phyloP scores from a whole-genome alignment of 2,888 invertebrate species.

The Oxyteleia sp. region DNA sequence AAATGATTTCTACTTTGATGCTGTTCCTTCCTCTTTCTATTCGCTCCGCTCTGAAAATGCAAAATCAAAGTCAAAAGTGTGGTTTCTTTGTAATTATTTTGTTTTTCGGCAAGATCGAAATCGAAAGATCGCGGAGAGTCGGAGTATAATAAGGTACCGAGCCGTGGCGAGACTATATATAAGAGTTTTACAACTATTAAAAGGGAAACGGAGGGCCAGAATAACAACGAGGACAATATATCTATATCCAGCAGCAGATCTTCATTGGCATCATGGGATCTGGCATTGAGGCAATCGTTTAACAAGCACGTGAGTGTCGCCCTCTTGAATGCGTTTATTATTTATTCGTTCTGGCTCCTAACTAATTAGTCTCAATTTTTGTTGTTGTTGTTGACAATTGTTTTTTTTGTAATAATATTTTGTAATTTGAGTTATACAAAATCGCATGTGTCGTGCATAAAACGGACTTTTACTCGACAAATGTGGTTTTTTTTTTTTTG shows the following conservation, averaged over 20 bases:
- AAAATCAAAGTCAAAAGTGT: too few species aligned
- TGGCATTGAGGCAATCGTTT: slow-evolving; percentile 88
- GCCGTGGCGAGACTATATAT: slow-evolving; percentile 86
- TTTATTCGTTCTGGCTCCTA: neutral
- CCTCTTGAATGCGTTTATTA: slow-evolving; percentile 2
- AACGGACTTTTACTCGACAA: slow-evolving; percentile 7
- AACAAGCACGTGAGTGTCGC: slow-evolving; percentile 87
- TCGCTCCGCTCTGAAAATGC: too few species aligned
- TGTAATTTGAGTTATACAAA: neutral
- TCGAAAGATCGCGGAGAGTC: too few species aligned
- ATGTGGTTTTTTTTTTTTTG: slow-evolving; percentile 11
- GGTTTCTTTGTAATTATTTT: too few species aligned
- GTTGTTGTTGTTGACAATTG: neutral
- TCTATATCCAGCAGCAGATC: slow-evolving; percentile 90
- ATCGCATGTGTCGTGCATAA: slow-evolving; percentile 51
- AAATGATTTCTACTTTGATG: too few species aligned
- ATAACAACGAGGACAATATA: slow-evolving; percentile 87
- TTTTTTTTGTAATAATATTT: too few species aligned
- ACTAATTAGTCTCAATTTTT: neutral
- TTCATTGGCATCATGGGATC: slow-evolving; percentile 89
- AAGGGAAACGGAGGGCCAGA: slow-evolving; percentile 85
- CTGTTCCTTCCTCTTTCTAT: too few species aligned
- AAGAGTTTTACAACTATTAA: slow-evolving; percentile 87
- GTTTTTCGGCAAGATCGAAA: too few species aligned
- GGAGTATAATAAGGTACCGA: slow-evolving; percentile 87